Base-by-base conservation (phyloP, 2,113 vertebrate genomes). In the Pseudopodoces humilis region DNA sequence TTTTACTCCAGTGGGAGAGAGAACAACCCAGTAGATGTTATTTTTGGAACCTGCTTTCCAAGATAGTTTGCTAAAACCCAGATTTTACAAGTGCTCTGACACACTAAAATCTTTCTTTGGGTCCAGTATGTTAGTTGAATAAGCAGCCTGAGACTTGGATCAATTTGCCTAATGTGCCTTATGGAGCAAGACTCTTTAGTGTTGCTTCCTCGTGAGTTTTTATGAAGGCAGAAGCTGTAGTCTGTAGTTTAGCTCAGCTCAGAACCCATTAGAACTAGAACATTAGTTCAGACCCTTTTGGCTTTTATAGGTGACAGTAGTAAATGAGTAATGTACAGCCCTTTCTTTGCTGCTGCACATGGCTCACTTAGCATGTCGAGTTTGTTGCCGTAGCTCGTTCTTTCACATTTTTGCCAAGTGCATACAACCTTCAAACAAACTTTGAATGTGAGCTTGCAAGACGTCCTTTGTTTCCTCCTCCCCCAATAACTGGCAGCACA, bases 21-120 rank as follows among this genome's bases (percentile, higher is more conserved):
- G 60, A 90, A 56, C 52, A 86, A 67, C 47, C 39, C 1, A 0
- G n/a, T 74, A 14, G 67, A 77, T 74, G 31, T 63, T 90, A 63
- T 92, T 91, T 96, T 95, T 95, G 68, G 75, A 90, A 88, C 15
- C 15, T 75, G n/a, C 64, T 86, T 88, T 93, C 76, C 39, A 71
- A 65, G 56, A 49, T 3, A 63, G 35, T 21, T 92, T 80, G 39
- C 50, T 87, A 47, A 93, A 88, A 3, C 46, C 15, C 31, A 49
- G 68, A 74, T 93, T 94, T 94, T 88, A n/a, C 41, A 83, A 86
- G 71, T 74, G 71, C 47, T 87, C n/a, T 59, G 50, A 49, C 60
- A 80, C 47, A 78, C 44, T 58, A 88, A 93, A 92, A 64, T 78
- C 28, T 83, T 74, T 90, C 50, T 93, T 93, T 94, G 85, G 31